A percentile compares a stretch with the other conserved stretches of the same genome.
Conservation (phyloP, 2,113 vertebrate species). For the Aphyosemion australe region DNA sequence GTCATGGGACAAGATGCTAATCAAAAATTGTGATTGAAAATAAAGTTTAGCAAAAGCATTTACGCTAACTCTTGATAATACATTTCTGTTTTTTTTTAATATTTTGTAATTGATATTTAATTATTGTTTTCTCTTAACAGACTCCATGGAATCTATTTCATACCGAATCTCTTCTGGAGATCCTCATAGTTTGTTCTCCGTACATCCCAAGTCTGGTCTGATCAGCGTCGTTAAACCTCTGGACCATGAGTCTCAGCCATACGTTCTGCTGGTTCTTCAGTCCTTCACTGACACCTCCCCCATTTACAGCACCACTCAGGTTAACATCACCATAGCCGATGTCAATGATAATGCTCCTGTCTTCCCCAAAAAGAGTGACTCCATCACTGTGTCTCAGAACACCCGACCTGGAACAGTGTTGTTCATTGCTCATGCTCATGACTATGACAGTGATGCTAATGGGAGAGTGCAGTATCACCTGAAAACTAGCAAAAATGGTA, state of each 20-base stretch:
- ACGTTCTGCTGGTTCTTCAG: slow-evolving; percentile 82
- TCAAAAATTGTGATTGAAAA: too few species aligned
- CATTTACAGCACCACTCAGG: slow-evolving; percentile 83
- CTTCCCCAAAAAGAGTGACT: slow-evolving; percentile 76
- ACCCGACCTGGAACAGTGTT: slow-evolving; percentile 82
- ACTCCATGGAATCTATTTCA: slow-evolving; percentile 78
- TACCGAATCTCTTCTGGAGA: slow-evolving; percentile 90
- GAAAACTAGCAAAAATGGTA: slow-evolving; percentile 25
- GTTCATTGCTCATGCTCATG: slow-evolving; percentile 87
- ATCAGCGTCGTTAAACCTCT: slow-evolving; percentile 80
- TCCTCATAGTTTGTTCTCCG: slow-evolving; percentile 80
- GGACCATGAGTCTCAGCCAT: slow-evolving; percentile 84
- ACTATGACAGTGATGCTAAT: slow-evolving; percentile 86
- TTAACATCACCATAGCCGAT: slow-evolving; percentile 85
- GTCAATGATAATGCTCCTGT: slow-evolving; percentile 87
- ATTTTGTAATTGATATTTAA: not conserved
- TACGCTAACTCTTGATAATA: too few species aligned
- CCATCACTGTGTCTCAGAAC: slow-evolving; percentile 74
- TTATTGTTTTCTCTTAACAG: slow-evolving; percentile 67
- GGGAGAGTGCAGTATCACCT: slow-evolving; percentile 83
- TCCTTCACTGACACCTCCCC: slow-evolving; percentile 77
- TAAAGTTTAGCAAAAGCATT: too few species aligned
- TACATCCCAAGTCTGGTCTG: slow-evolving; percentile 83
- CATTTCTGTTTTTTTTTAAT: not conserved
- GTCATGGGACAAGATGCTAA: too few species aligned